A percentile compares a stretch with the other conserved stretches of the same genome.
Evolutionary conservation across 2,888 invertebrate genomes (phyloP).

Genomic region (Mythimna vitellina): DNA sequence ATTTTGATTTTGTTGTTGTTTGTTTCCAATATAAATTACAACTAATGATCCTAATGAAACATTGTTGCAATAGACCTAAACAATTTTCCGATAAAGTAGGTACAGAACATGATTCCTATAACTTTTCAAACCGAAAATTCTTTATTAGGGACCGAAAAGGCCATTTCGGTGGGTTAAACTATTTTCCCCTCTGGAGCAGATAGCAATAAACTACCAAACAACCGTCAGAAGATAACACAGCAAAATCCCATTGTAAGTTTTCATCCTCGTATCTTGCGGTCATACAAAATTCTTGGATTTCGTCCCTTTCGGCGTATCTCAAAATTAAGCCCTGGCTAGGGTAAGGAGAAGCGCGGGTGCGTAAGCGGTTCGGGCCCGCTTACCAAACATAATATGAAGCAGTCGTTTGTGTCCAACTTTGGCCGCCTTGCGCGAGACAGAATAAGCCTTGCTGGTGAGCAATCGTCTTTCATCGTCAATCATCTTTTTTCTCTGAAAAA

Average conservation of each 20-base stretch:
- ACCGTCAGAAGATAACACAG: conserved; percentile 23
- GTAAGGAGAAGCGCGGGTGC: background rate
- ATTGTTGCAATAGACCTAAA: background rate
- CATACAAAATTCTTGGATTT: conserved; percentile 51
- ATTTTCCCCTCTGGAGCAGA: background rate
- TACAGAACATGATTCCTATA: background rate
- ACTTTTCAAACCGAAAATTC: background rate
- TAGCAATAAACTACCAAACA: conserved; percentile 16
- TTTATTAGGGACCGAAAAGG: background rate
- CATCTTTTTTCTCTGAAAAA: background rate
- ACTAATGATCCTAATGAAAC: background rate
- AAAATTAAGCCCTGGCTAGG: conserved; percentile 36
- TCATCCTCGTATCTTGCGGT: conserved; percentile 42
- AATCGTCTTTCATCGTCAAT: too few species aligned
- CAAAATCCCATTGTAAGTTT: conserved; percentile 41
- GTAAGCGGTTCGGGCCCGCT: background rate
- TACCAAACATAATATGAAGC: background rate
- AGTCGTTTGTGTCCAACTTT: background rate
- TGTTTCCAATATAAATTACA: background rate
- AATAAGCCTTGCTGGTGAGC: background rate
- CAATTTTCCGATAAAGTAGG: background rate
- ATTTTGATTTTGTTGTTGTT: conserved; percentile 2
- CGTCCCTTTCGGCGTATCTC: conserved; percentile 46
- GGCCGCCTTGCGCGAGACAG: background rate
- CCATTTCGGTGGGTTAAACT: background rate